Base-by-base conservation (phyloP, 2,113 vertebrate species). In the Vicugna pacos region DNA sequence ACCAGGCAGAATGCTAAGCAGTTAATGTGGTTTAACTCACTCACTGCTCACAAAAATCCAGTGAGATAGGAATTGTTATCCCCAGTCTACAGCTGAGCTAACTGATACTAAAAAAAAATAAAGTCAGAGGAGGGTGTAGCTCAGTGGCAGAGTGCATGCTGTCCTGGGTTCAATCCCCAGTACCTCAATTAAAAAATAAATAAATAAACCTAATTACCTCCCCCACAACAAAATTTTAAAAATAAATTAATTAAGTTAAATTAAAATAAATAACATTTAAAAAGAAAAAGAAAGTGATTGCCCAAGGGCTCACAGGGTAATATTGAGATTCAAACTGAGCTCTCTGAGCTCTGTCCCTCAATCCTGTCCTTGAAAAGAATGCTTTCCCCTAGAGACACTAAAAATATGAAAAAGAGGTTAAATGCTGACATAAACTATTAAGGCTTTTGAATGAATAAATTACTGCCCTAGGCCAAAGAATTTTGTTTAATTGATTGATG, bases 381-480 rank as follows among this genome's bases (percentile, higher is more conserved):
- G 7, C 11, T 69, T 95, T 89, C 83, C 72, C n/a, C 16, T 42
- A 69, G 3, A 1, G 3, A 28, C 48, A 67, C 50, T 83, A 42
- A 93, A 96, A 85, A 81, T 75, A 58, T 48, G 16, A 38, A 48
- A 89, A 69, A 72, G 2, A 1, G 15, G n/a, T 62, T 64, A 80
- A 92, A 95, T 79, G 13, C 17, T 70, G 6, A 22, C 16, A 28
- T 11, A 62, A 90, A 79, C 30, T 38, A 83, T 19, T 94, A 54
- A 89, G 13, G 5, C 22, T 95, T 93, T 94, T 60, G 48, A 95
- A 89, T 72, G 28, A 90, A 65, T 90, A 77, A 83, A 87, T 83
- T 52, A 83, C 13, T 72, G 30, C 1, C 16, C 12, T 50, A 82
- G 32, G 8, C 5, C 32, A 72, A 94, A 91, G 1, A 73, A 85